Evolutionary conservation across 1,140 invertebrate genomes (phyloP), one percentile per base, ranked within the genome.

Genomic region (Limonius californicus): DNA sequence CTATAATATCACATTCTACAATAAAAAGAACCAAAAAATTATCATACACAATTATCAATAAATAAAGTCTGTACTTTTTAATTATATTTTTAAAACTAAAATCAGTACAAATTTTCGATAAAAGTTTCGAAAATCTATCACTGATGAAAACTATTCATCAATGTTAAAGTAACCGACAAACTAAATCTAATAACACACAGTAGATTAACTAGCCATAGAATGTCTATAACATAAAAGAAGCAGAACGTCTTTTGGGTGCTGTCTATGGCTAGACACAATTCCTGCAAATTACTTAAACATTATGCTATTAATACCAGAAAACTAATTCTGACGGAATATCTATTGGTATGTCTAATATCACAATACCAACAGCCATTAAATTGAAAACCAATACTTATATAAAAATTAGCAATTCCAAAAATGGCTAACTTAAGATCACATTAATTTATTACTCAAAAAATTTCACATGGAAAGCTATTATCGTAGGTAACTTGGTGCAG

Each of bases 281-380:
- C 4, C 27, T 32, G 27, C 27, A 32, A 32, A 6, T 32, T 32
- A 11, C 27, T n/a, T n/a, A n/a, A n/a, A n/a, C n/a, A n/a, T n/a
- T n/a, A n/a, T n/a, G n/a, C 27, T 39, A 39, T 39, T 39, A 39
- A 39, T 39, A 39, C 23, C 23, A 3, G 3, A 27, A 27, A 3
- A 11, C 7, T 6, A 39, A 39, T 14, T 39, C n/a, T 9, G n/a
- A 11, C n/a, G 35, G 35, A 39, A 39, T 39, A 39, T 39, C 8
- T 39, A 39, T 39, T 39, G 35, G 35, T 39, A 39, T 39, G 35
- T 39, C 35, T 39, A 39, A 39, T 39, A 39, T 39, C 35, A 39
- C 35, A 39, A 39, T 14, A 39, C 35, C 35, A 39, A 39, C 35
- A 39, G 35, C 35, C 35, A 39, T 39, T 39, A 39, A 39, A 39